Evolutionary conservation across 2,888 invertebrate genomes (phyloP).

Genomic region (Branchellion lobata): DNA sequence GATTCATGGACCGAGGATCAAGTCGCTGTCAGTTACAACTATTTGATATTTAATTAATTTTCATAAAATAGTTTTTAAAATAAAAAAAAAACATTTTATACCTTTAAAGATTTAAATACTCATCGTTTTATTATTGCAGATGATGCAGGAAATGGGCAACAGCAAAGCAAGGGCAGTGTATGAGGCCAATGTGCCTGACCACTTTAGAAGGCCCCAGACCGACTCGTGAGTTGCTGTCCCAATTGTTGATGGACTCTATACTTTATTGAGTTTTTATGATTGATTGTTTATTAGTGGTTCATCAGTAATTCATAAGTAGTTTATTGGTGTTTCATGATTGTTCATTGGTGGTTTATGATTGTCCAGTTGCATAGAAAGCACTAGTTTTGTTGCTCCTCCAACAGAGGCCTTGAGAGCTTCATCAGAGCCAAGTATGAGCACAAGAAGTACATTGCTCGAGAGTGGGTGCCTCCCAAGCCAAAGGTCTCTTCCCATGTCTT

Average conservation of each 20-base stretch:
- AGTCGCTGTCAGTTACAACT: conserved; percentile 74
- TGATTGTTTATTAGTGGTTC: not conserved
- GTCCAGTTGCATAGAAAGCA: not conserved
- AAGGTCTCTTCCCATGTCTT: conserved; percentile 4
- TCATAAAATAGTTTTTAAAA: not conserved
- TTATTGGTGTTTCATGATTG: not conserved
- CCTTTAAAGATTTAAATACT: not conserved
- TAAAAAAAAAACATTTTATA: not conserved
- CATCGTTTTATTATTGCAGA: conserved; percentile 59
- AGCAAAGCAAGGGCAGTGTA: conserved; percentile 89
- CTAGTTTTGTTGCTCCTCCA: not conserved
- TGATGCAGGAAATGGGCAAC: conserved; percentile 95
- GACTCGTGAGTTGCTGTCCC: conserved; percentile 64
- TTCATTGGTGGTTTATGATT: not conserved
- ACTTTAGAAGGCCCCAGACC: conserved; percentile 81
- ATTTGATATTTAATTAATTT: not conserved
- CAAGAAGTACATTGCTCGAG: conserved; percentile 94
- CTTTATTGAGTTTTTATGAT: not conserved
- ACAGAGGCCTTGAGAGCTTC: conserved; percentile 77
- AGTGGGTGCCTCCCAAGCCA: conserved; percentile 78
- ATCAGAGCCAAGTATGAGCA: conserved; percentile 97
- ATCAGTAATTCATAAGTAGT: not conserved
- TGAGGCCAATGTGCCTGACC: conserved; percentile 93
- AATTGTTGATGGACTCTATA: not conserved
- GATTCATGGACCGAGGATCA: conserved; percentile 98